Conservation (phyloP, 2,797 vertebrate genomes). For the Peromyscus attwateri region DNA sequence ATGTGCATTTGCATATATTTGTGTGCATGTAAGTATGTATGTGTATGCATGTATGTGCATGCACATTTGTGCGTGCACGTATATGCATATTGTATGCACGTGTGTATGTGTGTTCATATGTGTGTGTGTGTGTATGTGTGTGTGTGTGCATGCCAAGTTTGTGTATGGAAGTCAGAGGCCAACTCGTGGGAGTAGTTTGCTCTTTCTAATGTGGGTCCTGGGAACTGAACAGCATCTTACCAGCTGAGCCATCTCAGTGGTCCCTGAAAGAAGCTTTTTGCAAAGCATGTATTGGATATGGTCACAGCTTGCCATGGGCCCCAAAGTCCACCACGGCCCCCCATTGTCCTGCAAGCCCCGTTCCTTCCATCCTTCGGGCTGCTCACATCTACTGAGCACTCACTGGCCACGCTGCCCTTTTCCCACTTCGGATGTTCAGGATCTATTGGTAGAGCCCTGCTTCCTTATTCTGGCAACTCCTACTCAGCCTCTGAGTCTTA, state of each 20-base stretch:
- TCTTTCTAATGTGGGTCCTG: not conserved
- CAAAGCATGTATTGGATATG: not conserved
- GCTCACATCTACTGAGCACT: not conserved
- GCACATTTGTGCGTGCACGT: not conserved
- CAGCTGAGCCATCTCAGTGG: not conserved
- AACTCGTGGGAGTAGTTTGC: not conserved
- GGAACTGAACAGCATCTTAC: not conserved
- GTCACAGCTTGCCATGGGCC: not conserved
- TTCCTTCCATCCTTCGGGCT: rapidly evolving
- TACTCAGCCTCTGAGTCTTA: not conserved
- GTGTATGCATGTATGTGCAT: not conserved
- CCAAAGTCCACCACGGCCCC: not conserved
- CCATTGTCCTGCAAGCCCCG: not conserved
- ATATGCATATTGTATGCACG: not conserved
- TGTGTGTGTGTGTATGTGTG: not conserved
- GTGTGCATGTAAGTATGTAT: not conserved
- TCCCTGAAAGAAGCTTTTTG: not conserved
- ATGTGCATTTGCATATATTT: too few species aligned
- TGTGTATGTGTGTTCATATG: not conserved
- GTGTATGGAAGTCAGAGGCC: not conserved
- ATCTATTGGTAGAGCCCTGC: not conserved
- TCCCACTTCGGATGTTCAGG: not conserved
- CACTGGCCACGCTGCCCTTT: rapidly evolving
- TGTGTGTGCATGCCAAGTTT: not conserved
- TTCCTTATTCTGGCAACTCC: not conserved